Conservation (phyloP, 2,888 invertebrate genomes). For the Onchidella celtica region DNA sequence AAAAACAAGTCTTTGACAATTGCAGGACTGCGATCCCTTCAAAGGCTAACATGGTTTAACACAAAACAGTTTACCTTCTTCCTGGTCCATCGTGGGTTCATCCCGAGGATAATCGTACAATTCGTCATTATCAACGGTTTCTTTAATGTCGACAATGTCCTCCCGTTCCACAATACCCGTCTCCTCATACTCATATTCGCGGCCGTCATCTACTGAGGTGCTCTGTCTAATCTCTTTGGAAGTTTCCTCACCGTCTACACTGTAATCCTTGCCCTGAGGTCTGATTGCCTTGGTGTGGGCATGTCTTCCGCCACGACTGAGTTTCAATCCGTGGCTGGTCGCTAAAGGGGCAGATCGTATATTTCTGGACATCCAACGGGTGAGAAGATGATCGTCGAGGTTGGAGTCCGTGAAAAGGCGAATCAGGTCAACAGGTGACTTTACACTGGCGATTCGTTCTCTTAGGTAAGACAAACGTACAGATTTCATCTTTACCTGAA, state of each 20-base stretch:
- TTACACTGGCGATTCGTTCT: not conserved
- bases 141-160: not conserved
- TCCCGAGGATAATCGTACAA: conserved; percentile 6
- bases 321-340: not conserved
- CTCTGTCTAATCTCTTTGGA: not conserved
- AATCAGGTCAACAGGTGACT: not conserved
- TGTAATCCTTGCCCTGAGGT: not conserved
- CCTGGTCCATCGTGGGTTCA: not conserved
- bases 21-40: no score
- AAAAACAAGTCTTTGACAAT: no score
- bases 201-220: not conserved
- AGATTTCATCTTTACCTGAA: conserved; percentile 18
- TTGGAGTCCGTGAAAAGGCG: conserved; percentile 13
- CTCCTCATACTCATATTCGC: not conserved
- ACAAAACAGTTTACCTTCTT: conserved; percentile 3
- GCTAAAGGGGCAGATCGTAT: not conserved
- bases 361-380: not conserved
- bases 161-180: not conserved
- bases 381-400: not conserved
- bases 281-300: not conserved
- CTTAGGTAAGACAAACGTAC: conserved; percentile 18
- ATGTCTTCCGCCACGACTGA: not conserved
- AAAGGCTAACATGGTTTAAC: no score
- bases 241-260: no score
- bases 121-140: not conserved